Evolutionary conservation across 2,888 invertebrate genomes (phyloP).

Genomic region (Achlya flavicornis): DNA sequence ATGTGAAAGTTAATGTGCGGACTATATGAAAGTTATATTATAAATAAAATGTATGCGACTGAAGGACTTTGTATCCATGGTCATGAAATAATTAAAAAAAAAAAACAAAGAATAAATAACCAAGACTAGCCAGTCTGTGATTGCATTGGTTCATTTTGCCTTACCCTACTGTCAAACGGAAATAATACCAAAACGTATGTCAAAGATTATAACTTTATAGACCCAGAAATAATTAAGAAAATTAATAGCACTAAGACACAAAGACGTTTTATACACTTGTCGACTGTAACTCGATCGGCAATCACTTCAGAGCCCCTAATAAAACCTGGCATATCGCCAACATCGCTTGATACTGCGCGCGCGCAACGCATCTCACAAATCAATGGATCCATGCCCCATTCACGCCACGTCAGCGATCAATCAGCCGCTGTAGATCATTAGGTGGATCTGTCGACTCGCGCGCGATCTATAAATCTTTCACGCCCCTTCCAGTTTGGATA

Average conservation of each 20-base stretch:
- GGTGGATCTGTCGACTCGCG: conserved; percentile 17
- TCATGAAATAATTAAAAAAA: no score
- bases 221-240: not conserved
- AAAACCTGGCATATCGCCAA: conserved; percentile 1
- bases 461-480: conserved; percentile 15
- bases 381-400: conserved; percentile 39
- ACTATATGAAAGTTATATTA: no score
- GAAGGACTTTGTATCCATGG: no score
- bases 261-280: not conserved
- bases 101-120: no score
- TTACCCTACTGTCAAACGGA: no score
- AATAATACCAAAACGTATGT: no score
- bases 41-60: no score
- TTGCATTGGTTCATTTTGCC: no score
- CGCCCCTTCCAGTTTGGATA: conserved; percentile 15
- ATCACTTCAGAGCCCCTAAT: not conserved
- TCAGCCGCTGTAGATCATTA: conserved; percentile 37
- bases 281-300: conserved; percentile 2
- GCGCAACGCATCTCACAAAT: conserved; percentile 16
- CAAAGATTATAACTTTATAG: no score
- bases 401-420: conserved; percentile 44
- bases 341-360: not conserved
- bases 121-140: no score
- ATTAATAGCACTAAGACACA: not conserved
- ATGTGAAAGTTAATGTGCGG: no score